Base-by-base conservation (phyloP, 2,113 vertebrate species). In the Xerus inauris region DNA sequence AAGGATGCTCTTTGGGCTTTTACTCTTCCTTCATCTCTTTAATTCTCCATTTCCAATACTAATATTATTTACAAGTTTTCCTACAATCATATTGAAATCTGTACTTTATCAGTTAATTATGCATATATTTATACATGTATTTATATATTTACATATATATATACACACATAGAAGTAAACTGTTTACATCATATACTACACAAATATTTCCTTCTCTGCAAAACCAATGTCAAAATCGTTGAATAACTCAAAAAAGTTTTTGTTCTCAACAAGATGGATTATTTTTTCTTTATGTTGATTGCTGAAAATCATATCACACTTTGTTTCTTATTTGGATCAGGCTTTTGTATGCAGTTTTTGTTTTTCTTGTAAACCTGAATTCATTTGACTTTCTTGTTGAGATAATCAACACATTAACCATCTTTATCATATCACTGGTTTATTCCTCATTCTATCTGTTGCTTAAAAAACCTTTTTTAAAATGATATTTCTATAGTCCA, bases 81-180 rank as follows among this genome's bases (percentile, higher is more conserved):
- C 30, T 80, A 19, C 8, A 87, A 83, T 3, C 13, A 54, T 38
- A 75, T 11, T 79, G 49, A 80, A 89, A 80, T 51, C 19, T 71
- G 26, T n/a, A 59, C 49, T 89, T 87, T 97, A 42, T 89, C 16
- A 69, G 22, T 77, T 87, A 87, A 86, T 51, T 88, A 62, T 49
- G 59, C 9, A 62, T 24, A 62, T 62, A 62, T 62, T 62, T 62
- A 62, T 59, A 57, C 24, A 19, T 57, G 54, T 22, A 22, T 57
- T 57, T 22, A 22, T 57, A 54, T 54, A 54, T 54, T 54, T 54
- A 54, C 20, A 24, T 57, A 8, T 62, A 62, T 24, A 59, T 13
- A 47, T 51, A 81, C 1, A 72, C 40, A 67, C 26, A 79, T 12
- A 77, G 28, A 10, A 89, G 28, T 65, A 35, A 83, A 69, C 12